These are phyloP conservation scores for Champsocephalus gunnari DNA, from an alignment of 2,797 vertebrate species.

Conservation along the genomic window DNA sequence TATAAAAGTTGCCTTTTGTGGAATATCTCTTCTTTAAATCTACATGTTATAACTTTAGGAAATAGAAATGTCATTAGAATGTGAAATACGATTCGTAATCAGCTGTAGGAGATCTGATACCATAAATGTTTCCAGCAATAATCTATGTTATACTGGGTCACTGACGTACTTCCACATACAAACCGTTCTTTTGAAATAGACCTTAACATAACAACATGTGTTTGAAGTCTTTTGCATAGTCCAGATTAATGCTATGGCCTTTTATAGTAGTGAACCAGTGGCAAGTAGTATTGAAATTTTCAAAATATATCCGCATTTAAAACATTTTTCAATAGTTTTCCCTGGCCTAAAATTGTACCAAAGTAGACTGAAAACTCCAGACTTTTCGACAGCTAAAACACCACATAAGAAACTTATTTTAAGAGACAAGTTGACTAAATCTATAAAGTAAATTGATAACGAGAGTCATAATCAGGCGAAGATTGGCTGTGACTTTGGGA, in stretches of 20 bases:
- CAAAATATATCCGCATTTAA: too few species aligned
- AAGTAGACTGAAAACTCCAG: too few species aligned
- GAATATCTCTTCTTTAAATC: slow-evolving; percentile 10
- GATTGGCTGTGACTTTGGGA: too few species aligned
- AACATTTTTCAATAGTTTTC: too few species aligned
- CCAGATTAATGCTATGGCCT: background rate
- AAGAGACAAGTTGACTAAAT: too few species aligned
- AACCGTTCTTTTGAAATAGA: background rate
- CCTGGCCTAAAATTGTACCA: too few species aligned
- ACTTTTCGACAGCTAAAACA: too few species aligned
- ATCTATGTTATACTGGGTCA: background rate
- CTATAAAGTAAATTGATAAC: too few species aligned
- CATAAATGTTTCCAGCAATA: background rate
- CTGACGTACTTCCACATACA: background rate
- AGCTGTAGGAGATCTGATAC: background rate
- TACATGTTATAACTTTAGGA: background rate
- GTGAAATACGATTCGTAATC: slow-evolving; percentile 1
- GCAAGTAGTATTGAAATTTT: too few species aligned
- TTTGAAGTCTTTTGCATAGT: background rate
- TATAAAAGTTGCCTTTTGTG: background rate
- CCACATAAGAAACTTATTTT: too few species aligned
- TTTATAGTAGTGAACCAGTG: too few species aligned
- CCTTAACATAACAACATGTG: background rate
- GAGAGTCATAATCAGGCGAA: too few species aligned
- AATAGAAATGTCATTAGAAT: slow-evolving; percentile 6